A percentile compares a stretch with the other conserved stretches of the same genome.
Evolutionary conservation across 2,888 invertebrate species (phyloP).

Genomic region (Dynastes grantii): DNA sequence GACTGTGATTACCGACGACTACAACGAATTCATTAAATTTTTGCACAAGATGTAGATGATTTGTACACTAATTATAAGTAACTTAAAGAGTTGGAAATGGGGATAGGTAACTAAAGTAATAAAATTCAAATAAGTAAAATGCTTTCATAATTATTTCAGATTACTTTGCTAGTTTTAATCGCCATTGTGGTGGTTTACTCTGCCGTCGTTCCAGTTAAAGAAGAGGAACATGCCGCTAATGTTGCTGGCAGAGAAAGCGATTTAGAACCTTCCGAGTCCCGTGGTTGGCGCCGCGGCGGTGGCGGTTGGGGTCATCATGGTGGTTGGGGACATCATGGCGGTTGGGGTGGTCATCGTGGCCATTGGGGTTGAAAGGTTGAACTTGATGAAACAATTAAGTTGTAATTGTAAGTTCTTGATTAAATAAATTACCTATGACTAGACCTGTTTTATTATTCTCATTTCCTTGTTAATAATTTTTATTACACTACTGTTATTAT

Average conservation of each 20-base stretch:
- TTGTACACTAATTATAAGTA: too few species aligned
- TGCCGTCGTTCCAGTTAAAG: background rate
- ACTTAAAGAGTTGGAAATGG: too few species aligned
- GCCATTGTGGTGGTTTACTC: background rate
- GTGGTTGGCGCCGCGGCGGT: background rate
- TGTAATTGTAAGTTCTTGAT: background rate
- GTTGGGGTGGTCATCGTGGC: background rate
- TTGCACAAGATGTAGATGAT: too few species aligned
- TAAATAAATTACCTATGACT: background rate
- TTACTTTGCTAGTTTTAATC: background rate
- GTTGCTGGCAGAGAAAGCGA: background rate
- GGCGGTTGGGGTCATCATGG: background rate
- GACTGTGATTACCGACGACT: too few species aligned
- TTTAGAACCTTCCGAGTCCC: constrained; percentile 23
- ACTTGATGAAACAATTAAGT: background rate
- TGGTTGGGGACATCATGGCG: background rate
- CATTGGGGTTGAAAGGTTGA: background rate
- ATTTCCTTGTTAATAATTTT: too few species aligned
- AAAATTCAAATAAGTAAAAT: too few species aligned
- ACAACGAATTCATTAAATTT: too few species aligned
- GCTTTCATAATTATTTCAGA: background rate
- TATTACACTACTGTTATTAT: too few species aligned
- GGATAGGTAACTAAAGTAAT: too few species aligned
- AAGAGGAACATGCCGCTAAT: background rate
- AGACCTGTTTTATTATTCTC: background rate